Evolutionary conservation across 2,113 vertebrate genomes (phyloP).

Genomic region (Cervus canadensis): DNA sequence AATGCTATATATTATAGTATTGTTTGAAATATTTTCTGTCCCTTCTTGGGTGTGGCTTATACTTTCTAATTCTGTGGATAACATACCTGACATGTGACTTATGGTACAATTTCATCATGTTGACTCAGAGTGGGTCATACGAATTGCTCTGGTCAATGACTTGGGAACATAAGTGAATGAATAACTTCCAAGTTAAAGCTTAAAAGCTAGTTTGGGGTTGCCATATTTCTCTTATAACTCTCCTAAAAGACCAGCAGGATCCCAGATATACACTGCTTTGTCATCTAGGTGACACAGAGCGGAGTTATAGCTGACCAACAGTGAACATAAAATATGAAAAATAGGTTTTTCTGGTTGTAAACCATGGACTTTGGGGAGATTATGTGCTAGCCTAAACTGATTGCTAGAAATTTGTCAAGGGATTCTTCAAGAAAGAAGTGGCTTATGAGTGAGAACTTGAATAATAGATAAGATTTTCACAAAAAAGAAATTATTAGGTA

Average conservation of each 20-base stretch:
- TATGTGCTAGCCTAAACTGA: background rate
- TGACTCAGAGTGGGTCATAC: background rate
- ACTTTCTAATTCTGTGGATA: background rate
- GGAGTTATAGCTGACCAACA: background rate
- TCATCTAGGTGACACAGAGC: background rate
- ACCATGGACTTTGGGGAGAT: background rate
- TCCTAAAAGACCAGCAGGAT: background rate
- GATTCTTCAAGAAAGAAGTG: background rate
- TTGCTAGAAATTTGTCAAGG: background rate
- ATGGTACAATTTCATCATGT: background rate
- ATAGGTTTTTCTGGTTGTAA: background rate
- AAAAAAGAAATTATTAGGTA: background rate
- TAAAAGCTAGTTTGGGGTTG: background rate
- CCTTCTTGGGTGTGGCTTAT: background rate
- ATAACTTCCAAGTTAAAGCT: background rate
- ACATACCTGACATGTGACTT: background rate
- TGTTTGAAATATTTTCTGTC: background rate
- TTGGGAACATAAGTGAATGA: background rate
- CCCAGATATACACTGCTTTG: background rate
- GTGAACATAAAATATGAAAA: background rate
- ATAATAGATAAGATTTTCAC: background rate
- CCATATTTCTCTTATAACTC: background rate
- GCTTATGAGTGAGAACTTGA: background rate
- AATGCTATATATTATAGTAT: background rate
- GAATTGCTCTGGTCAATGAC: background rate